A percentile compares a stretch with the other conserved stretches of the same genome.
Evolutionary conservation across 2,113 vertebrate species (phyloP).

Genomic region (Arothron firmamentum): DNA sequence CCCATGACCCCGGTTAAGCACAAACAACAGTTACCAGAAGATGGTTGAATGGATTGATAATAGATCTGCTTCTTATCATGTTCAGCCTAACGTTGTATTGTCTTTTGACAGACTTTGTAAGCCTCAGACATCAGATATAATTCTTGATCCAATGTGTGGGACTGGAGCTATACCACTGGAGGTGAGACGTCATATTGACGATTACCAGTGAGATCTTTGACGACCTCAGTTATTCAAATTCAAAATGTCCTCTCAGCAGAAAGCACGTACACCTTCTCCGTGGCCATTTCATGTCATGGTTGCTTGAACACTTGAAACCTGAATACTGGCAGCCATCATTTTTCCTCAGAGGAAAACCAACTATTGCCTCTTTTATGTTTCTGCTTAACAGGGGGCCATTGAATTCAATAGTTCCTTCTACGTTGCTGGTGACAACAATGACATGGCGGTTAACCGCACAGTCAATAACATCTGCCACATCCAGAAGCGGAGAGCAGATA

Average conservation of each 20-base stretch:
- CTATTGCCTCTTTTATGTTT: background rate
- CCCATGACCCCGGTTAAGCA: no score
- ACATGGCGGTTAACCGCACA: constrained; percentile 88
- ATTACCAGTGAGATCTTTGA: background rate
- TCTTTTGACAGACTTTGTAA: constrained; percentile 84
- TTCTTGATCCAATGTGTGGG: constrained; percentile 97
- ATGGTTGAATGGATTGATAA: no score
- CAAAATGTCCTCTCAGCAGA: no score
- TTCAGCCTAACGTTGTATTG: background rate
- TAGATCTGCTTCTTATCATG: no score
- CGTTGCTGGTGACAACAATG: constrained; percentile 90
- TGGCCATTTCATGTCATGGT: no score
- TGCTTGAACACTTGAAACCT: no score
- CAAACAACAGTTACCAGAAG: no score
- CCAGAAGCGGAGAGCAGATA: constrained; percentile 80
- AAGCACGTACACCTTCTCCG: no score
- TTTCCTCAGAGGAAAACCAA: no score
- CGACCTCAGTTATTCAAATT: no score
- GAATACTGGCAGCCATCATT: no score
- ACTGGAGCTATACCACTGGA: constrained; percentile 95
- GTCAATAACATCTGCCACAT: constrained; percentile 88
- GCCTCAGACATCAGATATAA: constrained; percentile 85
- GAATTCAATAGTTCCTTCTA: constrained; percentile 88
- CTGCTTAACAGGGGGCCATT: constrained; percentile 80
- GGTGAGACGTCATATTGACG: constrained; percentile 68